phyloP scores from a whole-genome alignment of 2,888 invertebrate species.

The Trichogramma evanescens region DNA sequence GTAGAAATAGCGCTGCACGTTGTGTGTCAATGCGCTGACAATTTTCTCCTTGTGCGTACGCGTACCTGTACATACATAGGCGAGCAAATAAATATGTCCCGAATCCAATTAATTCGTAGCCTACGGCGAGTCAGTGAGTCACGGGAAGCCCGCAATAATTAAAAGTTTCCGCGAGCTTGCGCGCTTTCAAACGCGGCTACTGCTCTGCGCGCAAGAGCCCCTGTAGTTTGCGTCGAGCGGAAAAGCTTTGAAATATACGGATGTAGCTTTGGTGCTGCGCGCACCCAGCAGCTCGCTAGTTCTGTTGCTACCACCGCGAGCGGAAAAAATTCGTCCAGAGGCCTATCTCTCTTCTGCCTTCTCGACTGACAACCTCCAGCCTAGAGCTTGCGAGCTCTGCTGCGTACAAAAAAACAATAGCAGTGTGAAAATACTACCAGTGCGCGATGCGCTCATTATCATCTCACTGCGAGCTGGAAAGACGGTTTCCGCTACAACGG shows the following conservation, averaged over 20 bases:
- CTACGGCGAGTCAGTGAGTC: background rate
- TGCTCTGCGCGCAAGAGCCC: background rate
- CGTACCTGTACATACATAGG: background rate
- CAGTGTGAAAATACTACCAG: too few species aligned
- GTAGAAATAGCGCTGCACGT: constrained; percentile 26
- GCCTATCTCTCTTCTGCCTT: too few species aligned
- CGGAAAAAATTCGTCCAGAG: too few species aligned
- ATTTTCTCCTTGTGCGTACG: too few species aligned
- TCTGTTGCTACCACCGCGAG: too few species aligned
- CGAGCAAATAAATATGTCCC: constrained; percentile 4
- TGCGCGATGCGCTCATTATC: too few species aligned
- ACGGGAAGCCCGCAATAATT: constrained; percentile 10
- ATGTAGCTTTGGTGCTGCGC: background rate
- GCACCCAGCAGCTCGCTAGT: background rate
- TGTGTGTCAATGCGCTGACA: constrained; percentile 14
- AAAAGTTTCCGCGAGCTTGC: constrained; percentile 8
- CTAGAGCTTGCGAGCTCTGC: too few species aligned
- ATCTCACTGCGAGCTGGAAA: too few species aligned
- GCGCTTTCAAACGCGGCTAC: constrained; percentile 3
- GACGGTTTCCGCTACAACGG: too few species aligned
- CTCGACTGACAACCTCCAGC: too few species aligned
- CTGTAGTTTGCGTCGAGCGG: background rate
- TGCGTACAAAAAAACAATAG: too few species aligned
- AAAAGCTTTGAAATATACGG: constrained; percentile 15
- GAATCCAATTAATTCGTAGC: constrained; percentile 18